These are phyloP conservation scores for Idaea aversata DNA, from an alignment of 2,888 invertebrate genomes.

Conservation along the genomic window DNA sequence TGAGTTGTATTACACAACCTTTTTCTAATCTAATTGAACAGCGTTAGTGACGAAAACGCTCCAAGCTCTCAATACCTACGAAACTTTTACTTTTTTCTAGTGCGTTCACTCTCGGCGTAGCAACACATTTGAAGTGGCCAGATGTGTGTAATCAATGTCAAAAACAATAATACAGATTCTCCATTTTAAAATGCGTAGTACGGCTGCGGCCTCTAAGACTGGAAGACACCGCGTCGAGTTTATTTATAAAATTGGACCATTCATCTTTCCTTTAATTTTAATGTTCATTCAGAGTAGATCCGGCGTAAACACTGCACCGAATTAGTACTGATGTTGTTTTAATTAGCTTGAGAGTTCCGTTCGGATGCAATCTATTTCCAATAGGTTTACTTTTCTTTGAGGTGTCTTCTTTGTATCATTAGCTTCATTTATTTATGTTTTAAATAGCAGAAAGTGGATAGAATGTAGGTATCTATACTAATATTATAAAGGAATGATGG, in stretches of 20 bases:
- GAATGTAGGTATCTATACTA: neutral
- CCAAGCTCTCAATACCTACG: neutral
- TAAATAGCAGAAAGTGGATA: neutral
- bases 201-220: slow-evolving; percentile 43
- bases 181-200: slow-evolving; percentile 45
- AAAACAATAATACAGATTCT: slow-evolving; percentile 44
- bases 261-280: slow-evolving; percentile 49
- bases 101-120: neutral
- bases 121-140: slow-evolving; percentile 26
- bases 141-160: slow-evolving; percentile 45
- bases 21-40: neutral
- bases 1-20: neutral
- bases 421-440: neutral
- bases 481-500: no score
- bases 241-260: slow-evolving; percentile 66
- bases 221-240: slow-evolving; percentile 47
- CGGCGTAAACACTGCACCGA: neutral
- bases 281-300: slow-evolving; percentile 20
- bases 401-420: slow-evolving; percentile 10
- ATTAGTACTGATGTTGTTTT: slow-evolving; percentile 10
- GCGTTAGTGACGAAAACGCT: neutral
- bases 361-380: slow-evolving; percentile 9
- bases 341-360: slow-evolving; percentile 14
- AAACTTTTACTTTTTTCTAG: slow-evolving; percentile 11
- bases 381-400: slow-evolving; percentile 19